phyloP scores from a whole-genome alignment of 2,888 invertebrate species.

The Ceraclea dissimilis region DNA sequence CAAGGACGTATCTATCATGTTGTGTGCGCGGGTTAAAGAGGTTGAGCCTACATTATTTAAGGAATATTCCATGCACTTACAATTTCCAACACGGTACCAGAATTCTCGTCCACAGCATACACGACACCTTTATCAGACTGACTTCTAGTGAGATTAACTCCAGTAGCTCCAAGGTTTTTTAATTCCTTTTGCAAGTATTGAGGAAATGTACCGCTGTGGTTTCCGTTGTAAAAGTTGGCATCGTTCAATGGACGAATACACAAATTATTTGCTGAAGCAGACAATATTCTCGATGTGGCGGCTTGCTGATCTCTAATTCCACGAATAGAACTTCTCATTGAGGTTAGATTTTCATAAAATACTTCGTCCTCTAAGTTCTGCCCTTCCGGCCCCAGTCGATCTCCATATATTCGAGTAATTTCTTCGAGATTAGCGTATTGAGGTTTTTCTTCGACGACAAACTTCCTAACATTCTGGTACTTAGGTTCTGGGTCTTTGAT shows the following conservation, averaged over 20 bases:
- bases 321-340: conserved; percentile 34
- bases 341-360: conserved; percentile 46
- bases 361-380: conserved; percentile 48
- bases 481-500: conserved; percentile 37
- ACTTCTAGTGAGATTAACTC: conserved; percentile 30
- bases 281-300: conserved; percentile 40
- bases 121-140: conserved; percentile 29
- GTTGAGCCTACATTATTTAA: no score
- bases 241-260: conserved; percentile 47
- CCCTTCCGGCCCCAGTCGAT: conserved; percentile 46
- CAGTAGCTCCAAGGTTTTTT: conserved; percentile 20
- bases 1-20: no score
- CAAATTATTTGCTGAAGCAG: conserved; percentile 34
- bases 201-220: conserved; percentile 46
- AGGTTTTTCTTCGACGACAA: conserved; percentile 36
- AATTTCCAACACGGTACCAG: conserved; percentile 13
- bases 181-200: conserved; percentile 39
- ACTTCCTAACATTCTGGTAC: conserved; percentile 44
- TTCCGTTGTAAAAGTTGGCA: conserved; percentile 34
- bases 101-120: conserved; percentile 28
- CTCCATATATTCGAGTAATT: conserved; percentile 47
- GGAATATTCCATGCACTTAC: no score
- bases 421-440: conserved; percentile 47
- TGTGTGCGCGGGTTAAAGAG: no score
- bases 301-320: conserved; percentile 19